A percentile compares a stretch with the other conserved stretches of the same genome.
Conservation (phyloP, 1,140 invertebrate genomes). For the Nebria ingens region DNA sequence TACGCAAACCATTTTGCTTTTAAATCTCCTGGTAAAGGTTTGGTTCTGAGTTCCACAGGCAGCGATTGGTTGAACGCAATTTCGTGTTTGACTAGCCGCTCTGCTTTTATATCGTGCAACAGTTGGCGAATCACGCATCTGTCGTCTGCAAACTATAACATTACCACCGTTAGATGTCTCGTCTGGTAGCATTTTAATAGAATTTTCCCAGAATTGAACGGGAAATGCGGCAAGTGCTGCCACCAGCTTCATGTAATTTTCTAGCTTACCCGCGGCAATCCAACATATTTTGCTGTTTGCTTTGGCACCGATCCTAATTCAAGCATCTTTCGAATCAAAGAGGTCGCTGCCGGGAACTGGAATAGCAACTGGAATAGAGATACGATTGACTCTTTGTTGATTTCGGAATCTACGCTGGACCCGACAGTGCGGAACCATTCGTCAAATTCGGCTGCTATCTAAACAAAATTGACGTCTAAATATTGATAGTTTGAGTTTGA, state of each 20-base stretch:
- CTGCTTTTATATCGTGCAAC: conserved; percentile 37
- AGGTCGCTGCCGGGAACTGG: conserved; percentile 39
- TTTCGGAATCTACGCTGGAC: conserved; percentile 32
- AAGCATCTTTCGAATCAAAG: conserved; percentile 34
- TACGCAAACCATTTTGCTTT: conserved; percentile 37
- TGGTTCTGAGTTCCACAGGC: conserved; percentile 37
- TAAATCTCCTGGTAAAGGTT: conserved; percentile 39
- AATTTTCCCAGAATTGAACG: too few relatives aligned
- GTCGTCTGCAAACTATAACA: neutral
- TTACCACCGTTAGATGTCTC: too few relatives aligned
- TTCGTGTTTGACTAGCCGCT: conserved; percentile 24
- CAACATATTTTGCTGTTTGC: conserved; percentile 33
- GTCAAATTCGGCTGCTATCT: conserved; percentile 46
- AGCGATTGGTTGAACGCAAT: conserved; percentile 40
- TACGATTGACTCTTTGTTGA: conserved; percentile 37
- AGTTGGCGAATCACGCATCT: conserved; percentile 35
- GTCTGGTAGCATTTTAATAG: too few relatives aligned
- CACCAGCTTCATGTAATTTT: neutral
- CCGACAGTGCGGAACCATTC: conserved; percentile 44
- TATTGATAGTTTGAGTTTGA: conserved; percentile 3
- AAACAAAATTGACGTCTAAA: neutral
- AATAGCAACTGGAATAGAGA: conserved; percentile 49
- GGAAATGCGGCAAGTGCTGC: neutral
- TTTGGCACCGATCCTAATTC: conserved; percentile 38
- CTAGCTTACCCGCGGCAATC: conserved; percentile 31